phyloP scores from a whole-genome alignment of 2,888 invertebrate genomes.

The Dugesia japonica region DNA sequence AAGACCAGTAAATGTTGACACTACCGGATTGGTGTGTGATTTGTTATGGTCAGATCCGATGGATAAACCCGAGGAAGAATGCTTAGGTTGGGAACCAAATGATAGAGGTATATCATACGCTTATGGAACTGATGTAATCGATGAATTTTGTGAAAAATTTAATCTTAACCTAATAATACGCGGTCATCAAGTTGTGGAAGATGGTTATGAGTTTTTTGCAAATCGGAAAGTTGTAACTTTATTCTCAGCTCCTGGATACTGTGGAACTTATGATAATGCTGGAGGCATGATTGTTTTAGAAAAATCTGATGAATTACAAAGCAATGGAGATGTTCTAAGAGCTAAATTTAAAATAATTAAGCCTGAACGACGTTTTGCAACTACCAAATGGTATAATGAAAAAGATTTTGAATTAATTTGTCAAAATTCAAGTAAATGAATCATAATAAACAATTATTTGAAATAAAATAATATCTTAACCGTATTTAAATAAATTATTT shows the following conservation, averaged over 20 bases:
- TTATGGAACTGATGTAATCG: neutral
- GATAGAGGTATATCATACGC: neutral
- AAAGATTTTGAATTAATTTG: neutral
- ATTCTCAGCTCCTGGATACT: neutral
- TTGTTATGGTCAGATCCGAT: neutral
- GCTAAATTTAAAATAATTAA: neutral
- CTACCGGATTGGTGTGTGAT: neutral
- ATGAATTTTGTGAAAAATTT: neutral
- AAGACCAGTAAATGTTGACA: neutral
- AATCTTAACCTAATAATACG: neutral
- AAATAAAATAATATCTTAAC: too few species aligned
- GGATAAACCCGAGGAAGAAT: neutral
- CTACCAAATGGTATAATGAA: neutral
- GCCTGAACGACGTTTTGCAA: neutral
- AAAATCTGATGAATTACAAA: neutral
- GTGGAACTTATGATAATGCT: neutral
- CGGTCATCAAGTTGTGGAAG: neutral
- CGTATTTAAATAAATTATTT: too few species aligned
- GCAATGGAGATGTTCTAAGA: neutral
- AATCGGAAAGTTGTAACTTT: neutral
- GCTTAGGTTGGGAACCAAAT: neutral
- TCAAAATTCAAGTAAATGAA: neutral
- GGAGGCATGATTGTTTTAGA: neutral
- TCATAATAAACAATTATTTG: too few species aligned
- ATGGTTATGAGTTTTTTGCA: neutral